Evolutionary conservation across 2,888 invertebrate species (phyloP).

Genomic region (Thecophora atra): DNA sequence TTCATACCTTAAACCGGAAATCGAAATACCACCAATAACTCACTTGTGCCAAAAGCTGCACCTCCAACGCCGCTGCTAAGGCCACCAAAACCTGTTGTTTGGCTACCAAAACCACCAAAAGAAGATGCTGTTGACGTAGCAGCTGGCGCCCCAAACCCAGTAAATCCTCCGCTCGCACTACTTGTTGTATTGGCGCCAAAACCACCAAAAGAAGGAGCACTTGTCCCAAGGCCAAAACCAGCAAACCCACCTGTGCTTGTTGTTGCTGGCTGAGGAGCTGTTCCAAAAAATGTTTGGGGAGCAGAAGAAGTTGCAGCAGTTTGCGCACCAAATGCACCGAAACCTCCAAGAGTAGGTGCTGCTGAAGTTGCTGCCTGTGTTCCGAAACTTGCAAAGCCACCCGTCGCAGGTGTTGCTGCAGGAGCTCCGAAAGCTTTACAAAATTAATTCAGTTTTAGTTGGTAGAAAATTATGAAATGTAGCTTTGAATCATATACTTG

Average conservation of each 20-base stretch:
- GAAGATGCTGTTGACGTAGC: slow-evolving; percentile 64
- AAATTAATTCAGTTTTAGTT: not conserved
- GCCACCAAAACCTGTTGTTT: slow-evolving; percentile 63
- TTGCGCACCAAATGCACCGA: slow-evolving; percentile 51
- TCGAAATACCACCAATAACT: slow-evolving; percentile 34
- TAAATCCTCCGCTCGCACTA: slow-evolving; percentile 56
- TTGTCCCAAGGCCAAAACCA: slow-evolving; percentile 60
- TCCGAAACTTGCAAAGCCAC: slow-evolving; percentile 57
- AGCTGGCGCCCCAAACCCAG: slow-evolving; percentile 63
- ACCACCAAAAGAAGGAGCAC: slow-evolving; percentile 54
- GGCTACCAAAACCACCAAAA: slow-evolving; percentile 66
- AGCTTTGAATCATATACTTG: slow-evolving; percentile 40
- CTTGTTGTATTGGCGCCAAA: slow-evolving; percentile 57
- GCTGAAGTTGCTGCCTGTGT: slow-evolving; percentile 52
- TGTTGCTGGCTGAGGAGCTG: slow-evolving; percentile 43
- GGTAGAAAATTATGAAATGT: slow-evolving; percentile 40
- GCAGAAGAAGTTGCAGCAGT: slow-evolving; percentile 52
- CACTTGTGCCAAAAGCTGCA: slow-evolving; percentile 65
- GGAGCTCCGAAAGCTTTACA: slow-evolving; percentile 49
- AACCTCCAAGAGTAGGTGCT: slow-evolving; percentile 58
- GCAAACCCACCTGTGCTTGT: slow-evolving; percentile 49
- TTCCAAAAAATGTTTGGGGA: slow-evolving; percentile 51
- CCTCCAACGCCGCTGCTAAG: no score
- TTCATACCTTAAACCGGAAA: slow-evolving; percentile 20
- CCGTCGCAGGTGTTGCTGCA: slow-evolving; percentile 52